These are phyloP conservation scores for Cyaniris semiargus DNA, from an alignment of 2,888 invertebrate genomes.

Conservation along the genomic window DNA sequence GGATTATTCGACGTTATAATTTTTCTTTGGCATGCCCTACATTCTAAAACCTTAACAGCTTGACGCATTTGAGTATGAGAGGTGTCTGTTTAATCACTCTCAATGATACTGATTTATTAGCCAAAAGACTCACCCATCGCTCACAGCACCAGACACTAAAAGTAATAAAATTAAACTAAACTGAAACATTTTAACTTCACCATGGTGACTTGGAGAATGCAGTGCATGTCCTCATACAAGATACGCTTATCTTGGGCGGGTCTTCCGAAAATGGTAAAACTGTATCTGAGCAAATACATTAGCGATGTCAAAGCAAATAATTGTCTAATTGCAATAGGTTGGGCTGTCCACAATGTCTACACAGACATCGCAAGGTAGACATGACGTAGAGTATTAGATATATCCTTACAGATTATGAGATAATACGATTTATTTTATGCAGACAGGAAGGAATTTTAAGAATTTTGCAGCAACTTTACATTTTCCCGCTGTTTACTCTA, in stretches of 20 bases:
- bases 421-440: background rate
- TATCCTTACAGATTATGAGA: no score
- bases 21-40: no score
- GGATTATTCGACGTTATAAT: no score
- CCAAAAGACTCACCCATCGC: constrained; percentile 61
- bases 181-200: constrained; percentile 60
- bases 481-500: no score
- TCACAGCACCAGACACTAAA: constrained; percentile 55
- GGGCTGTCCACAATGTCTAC: constrained; percentile 26
- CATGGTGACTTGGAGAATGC: constrained; percentile 53
- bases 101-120: background rate
- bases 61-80: no score
- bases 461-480: no score
- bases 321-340: constrained; percentile 41
- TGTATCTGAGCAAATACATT: constrained; percentile 66
- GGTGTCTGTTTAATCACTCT: no score
- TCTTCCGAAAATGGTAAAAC: constrained; percentile 69
- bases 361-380: background rate
- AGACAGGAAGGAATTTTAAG: no score
- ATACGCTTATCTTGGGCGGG: constrained; percentile 66
- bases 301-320: constrained; percentile 44
- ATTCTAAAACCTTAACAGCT: no score
- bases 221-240: constrained; percentile 55
- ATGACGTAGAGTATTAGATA: background rate
- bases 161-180: constrained; percentile 58